Percentiles rank a stretch among this genome's conserved stretches.
Evolutionary conservation across 2,113 vertebrate genomes (phyloP).

Genomic region (Labrus mixtus): DNA sequence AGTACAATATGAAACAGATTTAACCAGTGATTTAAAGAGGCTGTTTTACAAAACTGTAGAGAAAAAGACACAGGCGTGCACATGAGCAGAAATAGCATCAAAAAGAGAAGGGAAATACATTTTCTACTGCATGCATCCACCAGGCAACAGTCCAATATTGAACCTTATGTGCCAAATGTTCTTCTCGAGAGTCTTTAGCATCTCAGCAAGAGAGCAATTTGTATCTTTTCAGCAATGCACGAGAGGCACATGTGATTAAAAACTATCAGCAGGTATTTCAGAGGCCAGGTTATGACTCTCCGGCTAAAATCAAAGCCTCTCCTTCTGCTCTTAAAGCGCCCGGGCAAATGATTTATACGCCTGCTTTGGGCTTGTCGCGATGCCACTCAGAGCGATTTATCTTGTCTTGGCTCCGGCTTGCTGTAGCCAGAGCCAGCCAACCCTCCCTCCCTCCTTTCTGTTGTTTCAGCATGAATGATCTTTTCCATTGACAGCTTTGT

Average conservation of each 20-base stretch:
- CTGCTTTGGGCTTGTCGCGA: conserved; percentile 58
- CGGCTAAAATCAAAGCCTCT: conserved; percentile 50
- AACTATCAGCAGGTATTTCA: conserved; percentile 32
- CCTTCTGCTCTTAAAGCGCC: conserved; percentile 45
- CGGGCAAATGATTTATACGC: conserved; percentile 68
- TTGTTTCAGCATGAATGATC: conserved; percentile 79
- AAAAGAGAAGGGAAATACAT: conserved; percentile 20
- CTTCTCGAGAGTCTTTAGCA: conserved; percentile 13
- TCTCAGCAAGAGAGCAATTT: conserved; percentile 14
- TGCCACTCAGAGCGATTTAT: conserved; percentile 76
- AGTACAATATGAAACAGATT: neutral
- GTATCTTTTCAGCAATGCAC: neutral
- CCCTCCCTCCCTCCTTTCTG: conserved; percentile 49
- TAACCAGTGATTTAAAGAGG: neutral
- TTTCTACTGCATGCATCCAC: conserved; percentile 4
- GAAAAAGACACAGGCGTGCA: neutral
- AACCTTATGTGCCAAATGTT: neutral
- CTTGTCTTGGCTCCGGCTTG: conserved; percentile 54
- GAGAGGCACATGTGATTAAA: conserved; percentile 23
- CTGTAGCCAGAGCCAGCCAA: conserved; percentile 42
- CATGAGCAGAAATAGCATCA: conserved; percentile 25
- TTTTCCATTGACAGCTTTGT: conserved; percentile 77
- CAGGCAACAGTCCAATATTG: conserved; percentile 16
- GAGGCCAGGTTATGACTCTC: conserved; percentile 4
- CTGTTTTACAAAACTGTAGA: conserved; percentile 13